These are phyloP conservation scores for Falco rusticolus DNA, from an alignment of 2,797 vertebrate genomes.

Conservation along the genomic window DNA sequence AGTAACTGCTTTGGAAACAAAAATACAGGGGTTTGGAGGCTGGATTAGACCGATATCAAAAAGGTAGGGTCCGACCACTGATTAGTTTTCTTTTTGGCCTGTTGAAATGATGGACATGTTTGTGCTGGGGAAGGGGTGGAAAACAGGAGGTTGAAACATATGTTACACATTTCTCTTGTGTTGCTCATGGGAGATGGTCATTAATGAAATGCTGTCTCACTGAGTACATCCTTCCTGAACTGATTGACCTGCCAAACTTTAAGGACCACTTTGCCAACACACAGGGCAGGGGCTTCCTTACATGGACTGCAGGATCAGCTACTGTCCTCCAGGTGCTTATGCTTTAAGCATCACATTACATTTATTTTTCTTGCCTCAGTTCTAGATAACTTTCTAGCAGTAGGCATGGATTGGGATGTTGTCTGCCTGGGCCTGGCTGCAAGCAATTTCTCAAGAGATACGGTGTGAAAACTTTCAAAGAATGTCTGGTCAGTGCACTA, in stretches of 20 bases:
- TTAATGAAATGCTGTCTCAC: neutral
- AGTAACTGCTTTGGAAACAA: slow-evolving; percentile 16
- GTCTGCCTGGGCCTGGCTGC: neutral
- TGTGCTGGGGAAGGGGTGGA: neutral
- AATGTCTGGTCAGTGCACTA: neutral
- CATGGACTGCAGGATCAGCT: neutral
- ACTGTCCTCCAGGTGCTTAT: neutral
- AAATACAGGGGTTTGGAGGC: neutral
- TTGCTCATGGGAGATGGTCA: neutral
- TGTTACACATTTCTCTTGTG: neutral
- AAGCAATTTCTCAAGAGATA: neutral
- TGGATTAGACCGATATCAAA: neutral
- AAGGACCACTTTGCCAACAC: neutral
- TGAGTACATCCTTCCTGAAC: neutral
- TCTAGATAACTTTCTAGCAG: neutral
- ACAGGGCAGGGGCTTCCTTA: neutral
- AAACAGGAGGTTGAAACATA: neutral
- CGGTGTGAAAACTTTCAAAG: neutral
- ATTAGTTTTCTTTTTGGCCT: neutral
- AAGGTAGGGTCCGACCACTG: neutral
- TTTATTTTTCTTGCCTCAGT: neutral
- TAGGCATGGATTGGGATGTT: neutral
- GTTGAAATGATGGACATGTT: neutral
- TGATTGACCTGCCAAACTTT: neutral
- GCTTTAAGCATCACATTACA: neutral